Conservation (phyloP, 30 jellyfish, hydroid and myxozoan genomes). For the Hydractinia echinata region DNA sequence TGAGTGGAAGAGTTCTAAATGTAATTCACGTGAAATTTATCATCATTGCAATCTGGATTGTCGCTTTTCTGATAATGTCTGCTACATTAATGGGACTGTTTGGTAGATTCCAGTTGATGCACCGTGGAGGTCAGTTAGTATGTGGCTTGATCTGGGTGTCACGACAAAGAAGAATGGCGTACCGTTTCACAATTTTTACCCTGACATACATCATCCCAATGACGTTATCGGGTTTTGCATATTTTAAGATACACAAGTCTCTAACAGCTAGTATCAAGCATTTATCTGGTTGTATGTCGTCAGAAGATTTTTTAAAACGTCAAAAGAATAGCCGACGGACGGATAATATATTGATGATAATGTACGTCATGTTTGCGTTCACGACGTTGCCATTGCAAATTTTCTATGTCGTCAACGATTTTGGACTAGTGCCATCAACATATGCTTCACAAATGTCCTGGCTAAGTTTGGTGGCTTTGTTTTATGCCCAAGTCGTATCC, state of each 20-base stretch:
- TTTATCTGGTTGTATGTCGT: constrained; percentile 17
- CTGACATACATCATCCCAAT: constrained; percentile 66
- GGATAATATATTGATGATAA: constrained; percentile 54
- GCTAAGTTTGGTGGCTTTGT: constrained; percentile 60
- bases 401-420: constrained; percentile 46
- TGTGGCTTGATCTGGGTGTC: background rate
- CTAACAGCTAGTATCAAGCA: constrained; percentile 23
- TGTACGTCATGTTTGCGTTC: constrained; percentile 44
- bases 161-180: constrained; percentile 19
- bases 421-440: constrained; percentile 31
- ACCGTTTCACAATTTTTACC: constrained; percentile 40
- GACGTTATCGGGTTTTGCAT: constrained; percentile 51
- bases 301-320: constrained; percentile 25
- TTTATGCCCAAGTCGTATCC: constrained; percentile 54
- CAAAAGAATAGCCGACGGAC: constrained; percentile 56
- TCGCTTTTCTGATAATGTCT: constrained; percentile 52
- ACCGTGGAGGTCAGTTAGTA: background rate
- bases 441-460: constrained; percentile 30
- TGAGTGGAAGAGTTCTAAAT: constrained; percentile 25
- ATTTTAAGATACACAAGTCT: constrained; percentile 45
- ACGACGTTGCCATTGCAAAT: constrained; percentile 71
- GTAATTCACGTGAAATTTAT: constrained; percentile 36
- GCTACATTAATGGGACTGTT: constrained; percentile 53
- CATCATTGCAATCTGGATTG: constrained; percentile 51
- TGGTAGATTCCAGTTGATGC: constrained; percentile 9